Conservation (phyloP, 2,888 invertebrate genomes). For the Aspidapion aeneum region DNA sequence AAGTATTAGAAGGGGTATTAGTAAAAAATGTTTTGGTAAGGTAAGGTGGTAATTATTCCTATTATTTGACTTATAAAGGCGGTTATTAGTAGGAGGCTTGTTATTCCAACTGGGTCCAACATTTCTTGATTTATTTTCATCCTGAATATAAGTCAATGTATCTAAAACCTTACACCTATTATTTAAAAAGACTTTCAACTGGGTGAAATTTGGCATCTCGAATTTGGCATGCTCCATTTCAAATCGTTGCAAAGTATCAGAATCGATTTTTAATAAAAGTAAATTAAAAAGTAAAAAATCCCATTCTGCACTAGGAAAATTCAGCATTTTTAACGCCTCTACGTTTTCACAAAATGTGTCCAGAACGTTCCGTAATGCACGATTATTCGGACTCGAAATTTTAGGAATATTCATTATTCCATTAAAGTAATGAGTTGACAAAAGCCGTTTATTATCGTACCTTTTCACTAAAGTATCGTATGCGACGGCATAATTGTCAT, state of each 20-base stretch:
- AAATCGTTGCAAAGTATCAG: not conserved
- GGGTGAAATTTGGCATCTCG: not conserved
- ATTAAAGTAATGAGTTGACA: not conserved
- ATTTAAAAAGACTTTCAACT: conserved; percentile 3
- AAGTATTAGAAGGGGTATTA: not conserved
- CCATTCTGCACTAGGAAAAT: not conserved
- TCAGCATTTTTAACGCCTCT: not conserved
- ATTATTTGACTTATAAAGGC: not conserved
- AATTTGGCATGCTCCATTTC: conserved; percentile 4
- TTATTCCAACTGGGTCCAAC: not conserved
- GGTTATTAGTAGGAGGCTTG: not conserved
- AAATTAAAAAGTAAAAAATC: conserved; percentile 1
- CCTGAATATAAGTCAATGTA: conserved; percentile 1
- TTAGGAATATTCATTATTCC: not conserved
- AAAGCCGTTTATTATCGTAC: not conserved
- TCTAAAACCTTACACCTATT: conserved; percentile 2
- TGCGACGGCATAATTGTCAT: not conserved
- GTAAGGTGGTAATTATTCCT: not conserved
- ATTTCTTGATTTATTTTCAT: conserved; percentile 2
- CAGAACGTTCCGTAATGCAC: not conserved
- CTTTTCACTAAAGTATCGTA: too few species aligned
- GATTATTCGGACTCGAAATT: not conserved
- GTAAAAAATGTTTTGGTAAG: not conserved
- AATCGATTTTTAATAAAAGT: conserved; percentile 2
- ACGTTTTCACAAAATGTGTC: not conserved